Percentiles rank a stretch among this genome's conserved stretches.
Evolutionary conservation across 1,140 invertebrate genomes (phyloP).

Genomic region (Caenorhabditis briggsae): DNA sequence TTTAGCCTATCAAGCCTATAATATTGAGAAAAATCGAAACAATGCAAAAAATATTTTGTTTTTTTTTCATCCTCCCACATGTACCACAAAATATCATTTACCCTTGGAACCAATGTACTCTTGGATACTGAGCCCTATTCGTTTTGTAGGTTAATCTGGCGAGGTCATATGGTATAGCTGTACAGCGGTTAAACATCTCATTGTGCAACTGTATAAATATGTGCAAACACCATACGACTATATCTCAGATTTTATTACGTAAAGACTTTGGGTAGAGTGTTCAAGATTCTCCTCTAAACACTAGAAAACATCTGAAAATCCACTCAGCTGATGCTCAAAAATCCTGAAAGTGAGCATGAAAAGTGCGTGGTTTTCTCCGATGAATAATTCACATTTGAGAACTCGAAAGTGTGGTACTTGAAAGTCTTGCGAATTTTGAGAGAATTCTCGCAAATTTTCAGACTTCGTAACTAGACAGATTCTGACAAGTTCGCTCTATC

Average conservation of each 20-base stretch:
- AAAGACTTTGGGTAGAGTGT: too few relatives aligned
- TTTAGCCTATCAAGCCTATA: too few relatives aligned
- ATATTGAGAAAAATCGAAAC: too few relatives aligned
- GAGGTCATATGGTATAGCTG: slow-evolving; percentile 49
- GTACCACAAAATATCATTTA: too few relatives aligned
- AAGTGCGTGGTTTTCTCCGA: slow-evolving; percentile 21
- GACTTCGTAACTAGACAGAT: not conserved
- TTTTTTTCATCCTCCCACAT: too few relatives aligned
- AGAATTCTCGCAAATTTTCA: not conserved
- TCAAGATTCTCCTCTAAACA: not conserved
- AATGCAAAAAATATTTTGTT: too few relatives aligned
- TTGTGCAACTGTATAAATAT: slow-evolving; percentile 43
- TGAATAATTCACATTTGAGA: slow-evolving; percentile 11
- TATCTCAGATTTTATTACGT: too few relatives aligned
- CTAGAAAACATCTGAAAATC: not conserved
- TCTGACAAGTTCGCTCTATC: not conserved
- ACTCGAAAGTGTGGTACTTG: slow-evolving; percentile 10
- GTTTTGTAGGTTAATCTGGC: not conserved
- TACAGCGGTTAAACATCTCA: slow-evolving; percentile 11
- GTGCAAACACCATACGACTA: not conserved
- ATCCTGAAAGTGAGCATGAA: not conserved
- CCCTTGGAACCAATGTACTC: too few relatives aligned
- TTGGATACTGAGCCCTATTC: too few relatives aligned
- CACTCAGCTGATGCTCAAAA: not conserved
- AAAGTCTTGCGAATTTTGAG: not conserved